Percentiles rank a stretch among this genome's conserved stretches.
These are phyloP conservation scores for Nothura maculosa DNA, from an alignment of 2,797 vertebrate genomes.

Conservation along the genomic window DNA sequence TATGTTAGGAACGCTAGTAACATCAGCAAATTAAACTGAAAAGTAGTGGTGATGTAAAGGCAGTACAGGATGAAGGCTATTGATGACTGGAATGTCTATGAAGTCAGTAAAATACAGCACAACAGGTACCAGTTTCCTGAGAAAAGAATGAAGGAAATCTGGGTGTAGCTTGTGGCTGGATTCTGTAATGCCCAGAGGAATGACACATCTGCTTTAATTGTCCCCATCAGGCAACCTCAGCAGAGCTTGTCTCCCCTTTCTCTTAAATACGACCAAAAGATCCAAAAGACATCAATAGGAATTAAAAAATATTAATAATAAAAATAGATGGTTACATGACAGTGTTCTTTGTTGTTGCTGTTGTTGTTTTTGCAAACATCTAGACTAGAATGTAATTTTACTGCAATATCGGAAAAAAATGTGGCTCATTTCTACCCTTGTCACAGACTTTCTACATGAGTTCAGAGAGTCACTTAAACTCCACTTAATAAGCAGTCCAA, in stretches of 20 bases:
- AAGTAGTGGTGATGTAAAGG: neutral
- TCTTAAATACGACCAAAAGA: neutral
- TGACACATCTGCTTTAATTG: neutral
- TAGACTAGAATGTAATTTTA: neutral
- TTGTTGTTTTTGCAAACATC: neutral
- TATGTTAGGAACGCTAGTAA: neutral
- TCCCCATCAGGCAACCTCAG: accelerated
- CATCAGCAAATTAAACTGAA: too few species aligned
- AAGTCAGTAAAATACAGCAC: neutral
- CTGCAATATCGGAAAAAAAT: neutral
- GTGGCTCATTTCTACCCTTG: neutral
- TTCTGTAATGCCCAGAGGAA: neutral
- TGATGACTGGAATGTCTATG: neutral
- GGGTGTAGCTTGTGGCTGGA: neutral
- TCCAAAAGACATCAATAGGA: neutral
- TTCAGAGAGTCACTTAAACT: neutral
- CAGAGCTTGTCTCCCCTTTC: neutral
- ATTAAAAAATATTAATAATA: neutral
- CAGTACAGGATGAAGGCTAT: neutral
- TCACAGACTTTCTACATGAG: neutral
- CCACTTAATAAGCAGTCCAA: neutral
- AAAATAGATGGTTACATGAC: neutral
- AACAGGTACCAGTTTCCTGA: neutral
- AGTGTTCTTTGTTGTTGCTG: too few species aligned
- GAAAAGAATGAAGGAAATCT: neutral